Conservation (phyloP, 2,113 vertebrate genomes). For the Bos indicus region DNA sequence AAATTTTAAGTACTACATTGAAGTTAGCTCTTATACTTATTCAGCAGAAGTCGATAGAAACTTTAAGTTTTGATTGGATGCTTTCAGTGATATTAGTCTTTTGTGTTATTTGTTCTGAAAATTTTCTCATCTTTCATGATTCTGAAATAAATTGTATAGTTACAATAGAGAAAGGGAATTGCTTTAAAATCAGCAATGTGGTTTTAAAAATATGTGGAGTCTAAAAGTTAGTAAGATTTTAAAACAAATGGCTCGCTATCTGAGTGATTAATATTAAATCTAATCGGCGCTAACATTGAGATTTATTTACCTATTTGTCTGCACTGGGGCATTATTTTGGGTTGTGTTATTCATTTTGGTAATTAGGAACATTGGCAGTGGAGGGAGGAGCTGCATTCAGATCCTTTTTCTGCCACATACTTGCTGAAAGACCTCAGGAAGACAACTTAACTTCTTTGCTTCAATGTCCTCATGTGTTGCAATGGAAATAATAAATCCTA, state of each 20-base stretch:
- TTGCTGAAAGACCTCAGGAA: not conserved
- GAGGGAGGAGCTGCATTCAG: not conserved
- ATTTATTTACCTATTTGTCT: not conserved
- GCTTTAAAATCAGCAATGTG: not conserved
- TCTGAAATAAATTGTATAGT: not conserved
- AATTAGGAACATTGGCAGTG: not conserved
- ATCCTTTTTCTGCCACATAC: not conserved
- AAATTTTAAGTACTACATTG: not conserved
- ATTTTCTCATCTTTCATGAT: not conserved
- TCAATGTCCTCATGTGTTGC: not conserved
- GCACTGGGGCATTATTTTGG: not conserved
- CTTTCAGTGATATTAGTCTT: not conserved
- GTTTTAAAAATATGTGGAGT: not conserved
- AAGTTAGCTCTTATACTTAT: not conserved
- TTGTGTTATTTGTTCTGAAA: not conserved
- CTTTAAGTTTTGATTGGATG: not conserved
- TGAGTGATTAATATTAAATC: not conserved
- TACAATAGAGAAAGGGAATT: not conserved
- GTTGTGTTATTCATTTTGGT: not conserved
- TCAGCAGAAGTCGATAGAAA: not conserved
- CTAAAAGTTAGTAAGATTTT: not conserved
- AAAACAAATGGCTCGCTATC: not conserved
- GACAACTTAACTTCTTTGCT: not conserved
- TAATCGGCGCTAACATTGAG: not conserved
- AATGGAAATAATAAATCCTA: not conserved